Evolutionary conservation across 92 coral and sea anemone species (phyloP).

Genomic region (Zoanthus solanderi): DNA sequence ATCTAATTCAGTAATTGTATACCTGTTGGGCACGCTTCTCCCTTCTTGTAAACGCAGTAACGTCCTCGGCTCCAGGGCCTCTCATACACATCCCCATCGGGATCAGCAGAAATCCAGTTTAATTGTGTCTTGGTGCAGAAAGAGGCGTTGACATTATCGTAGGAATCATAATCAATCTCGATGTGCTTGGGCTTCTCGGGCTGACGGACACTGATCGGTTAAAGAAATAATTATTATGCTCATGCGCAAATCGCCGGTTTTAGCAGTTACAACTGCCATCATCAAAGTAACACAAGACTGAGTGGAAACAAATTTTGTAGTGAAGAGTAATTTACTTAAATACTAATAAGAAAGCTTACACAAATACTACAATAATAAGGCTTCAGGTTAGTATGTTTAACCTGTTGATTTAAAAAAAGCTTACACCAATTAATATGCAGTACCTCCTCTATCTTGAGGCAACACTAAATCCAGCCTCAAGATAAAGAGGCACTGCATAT

Average conservation of each 20-base stretch:
- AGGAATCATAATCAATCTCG: constrained; percentile 13
- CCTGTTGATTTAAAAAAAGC: too few relatives aligned
- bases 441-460: too few relatives aligned
- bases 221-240: background rate
- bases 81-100: constrained; percentile 26
- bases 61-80: constrained; percentile 36
- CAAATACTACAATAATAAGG: too few relatives aligned
- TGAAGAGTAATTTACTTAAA: too few relatives aligned
- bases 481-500: too few relatives aligned
- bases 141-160: constrained; percentile 5
- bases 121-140: constrained; percentile 48
- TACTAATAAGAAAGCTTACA: too few relatives aligned
- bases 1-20: background rate
- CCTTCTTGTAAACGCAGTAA: constrained; percentile 34
- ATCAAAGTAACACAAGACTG: too few relatives aligned
- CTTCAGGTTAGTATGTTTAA: too few relatives aligned
- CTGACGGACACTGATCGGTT: constrained; percentile 15
- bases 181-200: constrained; percentile 31
- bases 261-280: too few relatives aligned
- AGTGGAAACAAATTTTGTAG: too few relatives aligned
- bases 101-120: constrained; percentile 18
- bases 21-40: constrained; percentile 34
- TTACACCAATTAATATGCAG: too few relatives aligned
- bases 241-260: background rate
- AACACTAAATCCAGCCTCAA: too few relatives aligned